Evolutionary conservation across 2,888 invertebrate species (phyloP), one percentile per base, ranked within the genome.

Genomic region (Geophilus truncorum): DNA sequence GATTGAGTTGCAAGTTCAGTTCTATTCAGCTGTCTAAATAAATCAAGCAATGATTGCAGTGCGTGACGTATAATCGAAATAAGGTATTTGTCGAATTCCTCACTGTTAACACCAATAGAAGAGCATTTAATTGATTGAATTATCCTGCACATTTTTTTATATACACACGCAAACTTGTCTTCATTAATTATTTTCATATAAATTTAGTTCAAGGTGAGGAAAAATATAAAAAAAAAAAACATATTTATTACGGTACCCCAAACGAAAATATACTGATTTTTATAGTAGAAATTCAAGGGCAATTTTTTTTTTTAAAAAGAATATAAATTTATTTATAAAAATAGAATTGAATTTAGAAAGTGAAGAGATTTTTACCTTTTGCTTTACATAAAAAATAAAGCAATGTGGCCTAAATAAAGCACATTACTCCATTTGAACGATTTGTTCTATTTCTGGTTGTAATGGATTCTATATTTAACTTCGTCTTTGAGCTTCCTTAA

Each of bases 121-220:
- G 25, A 70, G 28, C 25, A 28, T 70, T 70, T 70, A 70, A 70
- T 70, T 70, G 70, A 70, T 70, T 9, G 70, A 62, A 70, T 70
- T 28, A 70, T 70, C 70, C 28, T n/a, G 18, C 25, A n/a, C 25
- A 70, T 25, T 70, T 70, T 70, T 70, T 70, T 25, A 15, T 23
- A 28, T 1, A 10, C n/a, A n/a, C 70, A 70, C 70, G 70, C 70
- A 15, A 70, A 70, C 25, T 70, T 70, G 70, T 70, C 70, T 1
- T 70, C 25, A 70, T 70, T 70, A 28, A 70, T 70, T 70, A 70
- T 70, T 70, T 70, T 70, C 28, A 12, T 15, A 70, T 70, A 70
- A 28, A 70, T 70, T 28, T 28, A 70, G 70, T 70, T 28, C 28
- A 70, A 70, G 23, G 70, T 28, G 28, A 70, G 15, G 28, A 28